phyloP scores from a whole-genome alignment of 2,113 vertebrate species.

The Chionis minor region DNA sequence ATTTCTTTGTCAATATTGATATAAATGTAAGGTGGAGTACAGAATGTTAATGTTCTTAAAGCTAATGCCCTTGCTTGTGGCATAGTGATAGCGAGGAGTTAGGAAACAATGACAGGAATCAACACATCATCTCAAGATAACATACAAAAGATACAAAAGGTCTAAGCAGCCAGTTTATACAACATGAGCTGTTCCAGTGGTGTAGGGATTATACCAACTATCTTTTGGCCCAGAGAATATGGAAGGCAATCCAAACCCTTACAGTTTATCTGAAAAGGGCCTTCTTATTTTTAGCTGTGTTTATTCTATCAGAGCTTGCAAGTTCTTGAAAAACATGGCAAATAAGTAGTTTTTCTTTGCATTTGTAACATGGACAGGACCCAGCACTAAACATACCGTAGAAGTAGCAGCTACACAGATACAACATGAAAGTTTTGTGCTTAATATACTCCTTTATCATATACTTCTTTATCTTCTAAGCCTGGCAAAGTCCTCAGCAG shows the following conservation, averaged over 20 bases:
- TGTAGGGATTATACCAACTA: not conserved
- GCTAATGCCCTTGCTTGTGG: not conserved
- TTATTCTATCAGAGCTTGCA: not conserved
- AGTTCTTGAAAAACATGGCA: not conserved
- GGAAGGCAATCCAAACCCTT: not conserved
- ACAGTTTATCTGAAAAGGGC: not conserved
- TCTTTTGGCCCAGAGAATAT: not conserved
- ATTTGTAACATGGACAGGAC: not conserved
- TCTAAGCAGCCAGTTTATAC: not conserved
- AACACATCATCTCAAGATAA: not conserved
- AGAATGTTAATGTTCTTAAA: not conserved
- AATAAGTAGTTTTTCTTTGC: not conserved
- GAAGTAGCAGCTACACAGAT: slow-evolving; percentile 34
- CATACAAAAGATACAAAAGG: not conserved
- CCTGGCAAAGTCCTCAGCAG: slow-evolving; percentile 33
- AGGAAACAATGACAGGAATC: not conserved
- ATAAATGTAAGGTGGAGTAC: not conserved
- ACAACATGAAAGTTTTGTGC: slow-evolving; percentile 24
- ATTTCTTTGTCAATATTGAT: not conserved
- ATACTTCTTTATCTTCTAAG: not conserved
- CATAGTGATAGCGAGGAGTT: not conserved
- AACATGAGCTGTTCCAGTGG: not conserved
- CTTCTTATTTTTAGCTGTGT: not conserved
- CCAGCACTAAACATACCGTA: not conserved
- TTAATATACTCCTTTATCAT: slow-evolving; percentile 3